These are phyloP conservation scores for Drosophila flavopinicola DNA, from an alignment of 2,888 invertebrate species.

Conservation along the genomic window DNA sequence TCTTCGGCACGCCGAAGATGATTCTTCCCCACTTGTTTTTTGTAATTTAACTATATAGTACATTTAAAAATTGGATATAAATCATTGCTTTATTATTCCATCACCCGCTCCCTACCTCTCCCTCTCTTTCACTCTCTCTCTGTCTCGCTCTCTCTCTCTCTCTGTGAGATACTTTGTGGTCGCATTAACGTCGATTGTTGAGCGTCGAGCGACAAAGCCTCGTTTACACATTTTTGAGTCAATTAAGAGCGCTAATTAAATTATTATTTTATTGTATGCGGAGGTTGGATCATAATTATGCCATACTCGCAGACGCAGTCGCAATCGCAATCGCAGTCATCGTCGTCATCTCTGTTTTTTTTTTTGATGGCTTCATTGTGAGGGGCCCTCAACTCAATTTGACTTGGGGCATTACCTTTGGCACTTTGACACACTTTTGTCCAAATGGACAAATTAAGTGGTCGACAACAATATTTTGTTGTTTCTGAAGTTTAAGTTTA, in stretches of 20 bases:
- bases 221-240: conserved; percentile 54
- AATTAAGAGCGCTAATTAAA: conserved; percentile 73
- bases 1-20: too few species aligned
- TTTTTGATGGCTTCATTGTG: conserved; percentile 12
- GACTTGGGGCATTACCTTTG: conserved; percentile 63
- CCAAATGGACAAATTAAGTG: conserved; percentile 45
- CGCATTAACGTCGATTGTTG: conserved; percentile 1
- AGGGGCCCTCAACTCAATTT: conserved; percentile 32
- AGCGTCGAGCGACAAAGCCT: conserved; percentile 22
- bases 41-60: too few species aligned
- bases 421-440: conserved; percentile 47
- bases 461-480: conserved; percentile 5
- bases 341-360: not conserved
- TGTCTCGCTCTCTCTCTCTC: too few species aligned
- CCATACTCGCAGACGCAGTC: too few species aligned
- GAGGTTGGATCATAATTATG: conserved; percentile 56
- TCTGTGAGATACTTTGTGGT: not conserved
- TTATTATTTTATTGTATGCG: conserved; percentile 61
- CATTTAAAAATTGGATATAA: too few species aligned
- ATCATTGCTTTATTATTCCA: too few species aligned
- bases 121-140: not conserved
- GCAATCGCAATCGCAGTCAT: too few species aligned
- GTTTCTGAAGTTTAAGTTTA: conserved; percentile 7
- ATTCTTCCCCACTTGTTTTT: too few species aligned
- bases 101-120: too few species aligned